These are phyloP conservation scores for Drosophila suzukii DNA, from an alignment of 1,140 invertebrate species.

Conservation along the genomic window DNA sequence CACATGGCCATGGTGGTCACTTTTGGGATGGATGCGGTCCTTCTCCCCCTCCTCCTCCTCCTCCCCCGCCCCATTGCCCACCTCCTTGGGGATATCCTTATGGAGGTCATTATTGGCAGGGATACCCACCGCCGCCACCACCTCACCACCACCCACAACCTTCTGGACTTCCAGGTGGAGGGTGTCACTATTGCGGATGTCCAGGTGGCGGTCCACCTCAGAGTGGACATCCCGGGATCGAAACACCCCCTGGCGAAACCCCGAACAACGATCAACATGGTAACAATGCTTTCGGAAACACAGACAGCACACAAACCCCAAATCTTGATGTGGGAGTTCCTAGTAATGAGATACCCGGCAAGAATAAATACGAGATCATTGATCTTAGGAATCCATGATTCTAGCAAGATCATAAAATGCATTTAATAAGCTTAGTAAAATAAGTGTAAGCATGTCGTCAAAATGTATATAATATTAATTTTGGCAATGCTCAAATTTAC, in stretches of 20 bases:
- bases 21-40: background rate
- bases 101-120: background rate
- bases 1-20: background rate
- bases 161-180: background rate
- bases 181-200: background rate
- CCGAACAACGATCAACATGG: background rate
- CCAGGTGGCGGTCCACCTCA: slow-evolving; percentile 3
- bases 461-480: too few relatives aligned
- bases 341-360: background rate
- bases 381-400: background rate
- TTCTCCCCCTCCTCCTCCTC: slow-evolving; percentile 6
- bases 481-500: too few relatives aligned
- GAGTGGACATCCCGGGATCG: background rate
- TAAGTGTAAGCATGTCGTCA: too few relatives aligned
- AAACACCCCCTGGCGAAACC: background rate
- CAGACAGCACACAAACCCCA: background rate
- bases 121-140: background rate
- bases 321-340: background rate
- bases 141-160: background rate
- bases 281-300: background rate
- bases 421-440: background rate
- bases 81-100: background rate
- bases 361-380: slow-evolving; percentile 3
- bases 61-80: background rate
- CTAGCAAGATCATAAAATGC: background rate